Evolutionary conservation across 2,888 invertebrate species (phyloP), one percentile per base, ranked within the genome.

Genomic region (Epinotia ramella): DNA sequence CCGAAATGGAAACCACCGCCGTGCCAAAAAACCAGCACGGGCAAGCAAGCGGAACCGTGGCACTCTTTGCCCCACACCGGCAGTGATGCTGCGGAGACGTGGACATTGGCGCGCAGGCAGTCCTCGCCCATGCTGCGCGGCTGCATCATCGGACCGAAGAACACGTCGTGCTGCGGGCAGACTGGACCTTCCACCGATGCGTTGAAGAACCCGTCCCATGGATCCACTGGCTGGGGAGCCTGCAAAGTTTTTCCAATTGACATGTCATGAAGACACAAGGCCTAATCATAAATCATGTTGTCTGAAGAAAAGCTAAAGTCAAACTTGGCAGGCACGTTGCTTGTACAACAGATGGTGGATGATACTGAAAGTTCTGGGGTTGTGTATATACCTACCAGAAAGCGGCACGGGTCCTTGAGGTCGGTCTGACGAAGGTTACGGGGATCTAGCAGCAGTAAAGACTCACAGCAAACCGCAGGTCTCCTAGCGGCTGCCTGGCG

Each of bases 141-240:
- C 77, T 80, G 79, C 87, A 87, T 85, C 16, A 92, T 70, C 2
- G 76, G 78, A 0, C 87, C 87, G 81, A 93, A 93, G 44, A 93
- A 77, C 18, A 92, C 85, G 80, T 95, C 95, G 2, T 90, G 87
- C 84, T 97, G 97, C 0, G 95, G 95, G 82, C 97, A 97, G 11
- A 95, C 91, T 0, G 95, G 94, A 0, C 96, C 94, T 79, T 96
- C 96, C 3, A 90, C 87, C 2, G 93, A 93, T 1, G 96, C 96
- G 78, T 95, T 92, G 76, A 91, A 89, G 0, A 90, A 85, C 0
- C 91, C 93, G 0, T 85, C 78, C 96, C 96, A 96, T 0, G 92
- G 88, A 1, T 90, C 88, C 3, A 91, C 81, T 2, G 95, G 95
- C 78, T 92, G 89, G 0, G 96, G 92, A 75, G 95, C 94, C 96